A percentile compares a stretch with the other conserved stretches of the same genome.
These are phyloP conservation scores for Menura novaehollandiae DNA, from an alignment of 2,113 vertebrate species.

Conservation along the genomic window DNA sequence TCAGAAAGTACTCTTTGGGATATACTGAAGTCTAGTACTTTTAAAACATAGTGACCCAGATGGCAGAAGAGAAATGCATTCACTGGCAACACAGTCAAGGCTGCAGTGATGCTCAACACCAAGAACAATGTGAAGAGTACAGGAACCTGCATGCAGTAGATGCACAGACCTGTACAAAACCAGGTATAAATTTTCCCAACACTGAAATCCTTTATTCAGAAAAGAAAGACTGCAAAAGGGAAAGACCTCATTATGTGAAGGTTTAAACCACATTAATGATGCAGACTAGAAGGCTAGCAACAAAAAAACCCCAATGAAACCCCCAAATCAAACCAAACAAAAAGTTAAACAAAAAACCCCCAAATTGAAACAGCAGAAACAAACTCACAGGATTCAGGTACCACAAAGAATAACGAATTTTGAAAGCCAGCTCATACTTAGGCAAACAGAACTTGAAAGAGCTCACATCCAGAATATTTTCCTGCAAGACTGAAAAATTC, in stretches of 20 bases:
- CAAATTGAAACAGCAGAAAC: background rate
- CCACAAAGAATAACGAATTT: background rate
- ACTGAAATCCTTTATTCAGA: background rate
- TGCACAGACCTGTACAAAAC: background rate
- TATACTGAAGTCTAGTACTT: background rate
- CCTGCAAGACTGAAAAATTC: background rate
- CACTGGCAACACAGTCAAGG: background rate
- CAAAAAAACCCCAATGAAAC: background rate
- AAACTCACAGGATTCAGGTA: background rate
- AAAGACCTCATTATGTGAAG: background rate
- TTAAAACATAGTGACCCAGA: background rate
- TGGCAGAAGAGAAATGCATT: background rate
- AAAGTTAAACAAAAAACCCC: background rate
- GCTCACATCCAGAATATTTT: background rate
- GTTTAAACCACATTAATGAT: background rate
- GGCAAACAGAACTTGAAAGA: background rate
- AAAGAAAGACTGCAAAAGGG: background rate
- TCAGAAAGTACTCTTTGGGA: background rate
- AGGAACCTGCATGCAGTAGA: background rate
- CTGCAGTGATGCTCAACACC: background rate
- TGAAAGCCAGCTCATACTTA: background rate
- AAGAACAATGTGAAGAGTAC: background rate
- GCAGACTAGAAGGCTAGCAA: background rate
- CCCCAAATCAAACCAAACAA: background rate
- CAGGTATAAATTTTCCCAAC: background rate